Base-by-base conservation (phyloP, 2,888 invertebrate genomes). In the Polia nebulosa region DNA sequence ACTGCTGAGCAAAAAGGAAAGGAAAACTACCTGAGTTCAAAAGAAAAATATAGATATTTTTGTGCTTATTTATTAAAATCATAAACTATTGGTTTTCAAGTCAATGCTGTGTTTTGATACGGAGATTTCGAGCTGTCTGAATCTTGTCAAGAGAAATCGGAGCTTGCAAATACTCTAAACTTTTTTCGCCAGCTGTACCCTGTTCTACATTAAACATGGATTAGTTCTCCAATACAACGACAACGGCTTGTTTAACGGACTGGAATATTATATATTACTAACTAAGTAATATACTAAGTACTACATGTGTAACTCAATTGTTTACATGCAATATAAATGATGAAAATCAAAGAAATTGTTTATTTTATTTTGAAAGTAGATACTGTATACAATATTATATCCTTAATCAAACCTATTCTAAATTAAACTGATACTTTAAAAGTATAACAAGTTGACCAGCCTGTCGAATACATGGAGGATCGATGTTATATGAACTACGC, bases 191-290 rank as follows among this genome's bases (percentile, higher is more conserved):
- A 41, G 22, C 11, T 27, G 29, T 25, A 53, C 20, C 32, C 8
- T 27, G 8, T 20, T 41, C n/a, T 15, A 2, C 36, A 20, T 15
- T 22, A 13, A 32, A 25, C 11, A 49, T 36, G 41, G 17, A 55
- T 32, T 45, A 7, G 4, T 51, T 29, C 45, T 57, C 49, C 0
- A 25, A 25, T 47, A 72, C 47, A 60, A 84, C 80, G 82, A 87
- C 80, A 72, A 68, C 9, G 81, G 88, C 85, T 67, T 69, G 73
- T 55, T 25, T 67, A 80, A 80, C 49, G 87, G 87, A 81, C 68
- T 76, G 73, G 70, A 60, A 56, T 78, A 76, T 67, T 60, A 63
- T 62, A 20, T 55, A 69, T 51, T 59, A 62, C 25, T 59, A 52
- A 56, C 44, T 32, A 49, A 63, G 53, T 67, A 72, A 69, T 64